Base-by-base conservation (phyloP, 2,888 invertebrate genomes). In the Ichneumoninae sp. region DNA sequence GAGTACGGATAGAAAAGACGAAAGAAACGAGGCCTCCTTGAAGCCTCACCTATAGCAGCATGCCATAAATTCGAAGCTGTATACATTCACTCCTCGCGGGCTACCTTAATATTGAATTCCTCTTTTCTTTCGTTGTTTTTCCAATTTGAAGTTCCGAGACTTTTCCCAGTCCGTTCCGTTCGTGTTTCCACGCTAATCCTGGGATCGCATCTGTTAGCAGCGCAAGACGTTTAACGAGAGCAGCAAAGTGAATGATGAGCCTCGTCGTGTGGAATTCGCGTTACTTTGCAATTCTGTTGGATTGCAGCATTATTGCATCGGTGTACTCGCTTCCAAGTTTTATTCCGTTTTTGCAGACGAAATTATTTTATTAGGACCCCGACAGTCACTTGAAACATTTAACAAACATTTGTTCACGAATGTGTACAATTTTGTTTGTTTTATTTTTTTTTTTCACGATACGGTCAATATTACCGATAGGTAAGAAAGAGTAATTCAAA, bases 171-270 rank as follows among this genome's bases (percentile, higher is more conserved):
- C 66, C 36, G 26, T 3, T 44, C 47, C 44, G 74, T 78, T 70
- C 68, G 65, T 22, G 52, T 79, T 82, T 80, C 66, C 84, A 72
- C 79, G 71, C 75, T 82, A 84, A 84, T 84, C 84, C 62, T 68
- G 44, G 26, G 50, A 66, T 79, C 82, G 82, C 82, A 76, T 84
- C 82, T 79, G 79, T 79, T 82, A 84, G 79, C 84, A 66, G 70
- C 30, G 65, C 44, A 72, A 84, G 84, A 80, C 82, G 72, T 82
- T 84, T 84, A 84, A 84, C 82, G 84, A 84, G 84, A 84, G 84
- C 74, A 33, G 66, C 65, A 33, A 66, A 70, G 68, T 79, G 75
- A 84, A 84, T 79, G 62, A 82, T 84, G 82, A 68, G 69, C 60
- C 54, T 30, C 54, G 26, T 47, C 50, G 52, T 22, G 30, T 22